Percentiles rank a stretch among this genome's conserved stretches.
phyloP scores from a whole-genome alignment of 2,888 invertebrate genomes.

The Chironomus tentans region DNA sequence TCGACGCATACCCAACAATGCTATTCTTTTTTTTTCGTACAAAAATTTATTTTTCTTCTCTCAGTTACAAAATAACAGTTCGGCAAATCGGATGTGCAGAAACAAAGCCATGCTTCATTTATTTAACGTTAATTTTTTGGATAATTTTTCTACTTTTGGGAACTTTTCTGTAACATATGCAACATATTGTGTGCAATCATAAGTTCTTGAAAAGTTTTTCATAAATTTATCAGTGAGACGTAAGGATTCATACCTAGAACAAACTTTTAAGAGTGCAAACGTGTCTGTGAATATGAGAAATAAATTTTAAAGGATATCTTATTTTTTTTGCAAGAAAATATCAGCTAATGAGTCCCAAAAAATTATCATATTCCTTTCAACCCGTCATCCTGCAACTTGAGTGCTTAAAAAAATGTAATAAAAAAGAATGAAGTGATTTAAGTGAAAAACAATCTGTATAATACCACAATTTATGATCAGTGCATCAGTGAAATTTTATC shows the following conservation, averaged over 20 bases:
- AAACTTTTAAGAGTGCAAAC: too few relatives aligned
- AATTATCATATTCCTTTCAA: not conserved
- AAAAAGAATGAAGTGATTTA: not conserved
- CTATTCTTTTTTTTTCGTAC: not conserved
- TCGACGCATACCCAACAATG: slow-evolving; percentile 17
- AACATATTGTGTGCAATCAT: not conserved
- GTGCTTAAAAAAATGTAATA: not conserved
- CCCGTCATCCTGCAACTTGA: too few relatives aligned
- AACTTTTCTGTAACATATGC: not conserved
- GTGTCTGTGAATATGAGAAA: too few relatives aligned
- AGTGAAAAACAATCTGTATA: not conserved
- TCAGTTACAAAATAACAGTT: slow-evolving; percentile 7
- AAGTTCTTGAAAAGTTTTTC: not conserved
- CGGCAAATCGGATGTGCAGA: slow-evolving; percentile 18
- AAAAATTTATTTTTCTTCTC: not conserved
- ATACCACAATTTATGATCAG: not conserved
- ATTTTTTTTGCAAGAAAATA: not conserved
- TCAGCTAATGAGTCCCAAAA: not conserved
- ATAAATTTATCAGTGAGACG: not conserved
- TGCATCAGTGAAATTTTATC: not conserved
- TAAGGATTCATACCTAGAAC: not conserved
- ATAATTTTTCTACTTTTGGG: not conserved
- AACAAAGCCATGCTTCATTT: not conserved
- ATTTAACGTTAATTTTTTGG: not conserved
- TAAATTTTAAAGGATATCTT: too few relatives aligned